Evolutionary conservation across 2,888 invertebrate species (phyloP).

Genomic region (Gibbula magus): DNA sequence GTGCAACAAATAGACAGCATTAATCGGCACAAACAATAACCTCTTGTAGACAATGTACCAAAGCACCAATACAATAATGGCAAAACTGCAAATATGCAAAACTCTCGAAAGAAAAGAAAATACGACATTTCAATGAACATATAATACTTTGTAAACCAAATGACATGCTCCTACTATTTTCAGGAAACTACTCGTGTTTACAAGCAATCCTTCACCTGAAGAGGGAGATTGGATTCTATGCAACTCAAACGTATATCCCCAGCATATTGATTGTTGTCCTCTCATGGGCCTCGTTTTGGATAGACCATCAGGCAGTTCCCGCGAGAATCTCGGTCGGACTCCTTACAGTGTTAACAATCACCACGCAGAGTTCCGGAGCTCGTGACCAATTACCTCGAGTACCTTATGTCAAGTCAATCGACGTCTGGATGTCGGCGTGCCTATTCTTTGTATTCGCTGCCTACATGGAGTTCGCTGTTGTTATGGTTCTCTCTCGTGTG

Average conservation of each 20-base stretch:
- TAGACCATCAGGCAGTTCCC: slow-evolving; percentile 39
- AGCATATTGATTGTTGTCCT: slow-evolving; percentile 40
- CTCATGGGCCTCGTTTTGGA: slow-evolving; percentile 44
- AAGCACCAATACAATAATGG: too few relatives aligned
- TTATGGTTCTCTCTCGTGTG: slow-evolving; percentile 15
- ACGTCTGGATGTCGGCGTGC: slow-evolving; percentile 34
- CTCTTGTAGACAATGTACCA: too few relatives aligned
- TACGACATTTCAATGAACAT: too few relatives aligned
- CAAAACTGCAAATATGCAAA: too few relatives aligned
- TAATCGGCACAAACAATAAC: too few relatives aligned
- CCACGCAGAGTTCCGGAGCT: slow-evolving; percentile 39
- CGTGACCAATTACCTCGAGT: slow-evolving; percentile 33
- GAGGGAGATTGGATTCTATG: slow-evolving; percentile 37
- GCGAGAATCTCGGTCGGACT: slow-evolving; percentile 39
- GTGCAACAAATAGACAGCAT: too few relatives aligned
- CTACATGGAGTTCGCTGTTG: slow-evolving; percentile 31
- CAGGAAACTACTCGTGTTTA: slow-evolving; percentile 34
- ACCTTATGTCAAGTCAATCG: slow-evolving; percentile 38
- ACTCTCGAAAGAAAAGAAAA: too few relatives aligned
- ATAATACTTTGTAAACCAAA: background rate
- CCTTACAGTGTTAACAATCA: slow-evolving; percentile 43
- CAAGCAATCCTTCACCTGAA: slow-evolving; percentile 31
- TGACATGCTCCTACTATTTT: background rate
- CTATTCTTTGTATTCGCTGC: slow-evolving; percentile 34
- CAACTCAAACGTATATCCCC: slow-evolving; percentile 39